Evolutionary conservation across 2,797 vertebrate genomes (phyloP).

Genomic region (Otolemur crassicaudatus): DNA sequence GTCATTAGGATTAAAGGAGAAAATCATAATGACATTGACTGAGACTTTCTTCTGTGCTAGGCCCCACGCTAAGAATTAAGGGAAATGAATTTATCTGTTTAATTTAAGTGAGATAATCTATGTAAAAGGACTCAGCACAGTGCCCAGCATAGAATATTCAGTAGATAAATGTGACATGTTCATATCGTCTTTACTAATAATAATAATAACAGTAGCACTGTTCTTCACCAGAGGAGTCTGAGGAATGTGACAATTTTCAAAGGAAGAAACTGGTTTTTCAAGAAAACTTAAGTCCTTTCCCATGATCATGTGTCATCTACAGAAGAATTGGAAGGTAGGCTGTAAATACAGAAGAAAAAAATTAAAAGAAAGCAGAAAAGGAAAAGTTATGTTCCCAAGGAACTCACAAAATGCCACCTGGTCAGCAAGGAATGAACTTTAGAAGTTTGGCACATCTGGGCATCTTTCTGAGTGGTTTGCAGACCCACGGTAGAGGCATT

Average conservation of each 20-base stretch:
- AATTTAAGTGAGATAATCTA: not conserved
- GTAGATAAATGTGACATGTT: not conserved
- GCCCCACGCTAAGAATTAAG: not conserved
- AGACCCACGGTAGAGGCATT: not conserved
- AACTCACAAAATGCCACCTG: not conserved
- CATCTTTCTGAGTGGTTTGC: not conserved
- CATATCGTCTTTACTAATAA: not conserved
- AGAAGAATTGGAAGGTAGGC: not conserved
- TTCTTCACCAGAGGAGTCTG: not conserved
- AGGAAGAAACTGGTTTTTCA: not conserved
- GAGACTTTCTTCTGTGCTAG: not conserved
- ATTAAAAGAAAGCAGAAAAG: not conserved
- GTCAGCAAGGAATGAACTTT: not conserved
- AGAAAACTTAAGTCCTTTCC: not conserved
- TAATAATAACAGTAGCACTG: not conserved
- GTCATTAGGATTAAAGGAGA: not conserved
- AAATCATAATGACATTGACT: not conserved
- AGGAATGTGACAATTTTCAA: not conserved
- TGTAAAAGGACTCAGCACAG: not conserved
- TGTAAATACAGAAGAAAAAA: not conserved
- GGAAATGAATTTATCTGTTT: not conserved
- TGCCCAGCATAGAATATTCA: too few species aligned
- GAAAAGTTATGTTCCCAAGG: not conserved
- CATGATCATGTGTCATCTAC: not conserved
- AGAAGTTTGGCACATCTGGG: not conserved